Percentiles rank a stretch among this genome's conserved stretches.
Evolutionary conservation across 2,113 vertebrate genomes (phyloP).

Genomic region (Acrocephalus kingi): DNA sequence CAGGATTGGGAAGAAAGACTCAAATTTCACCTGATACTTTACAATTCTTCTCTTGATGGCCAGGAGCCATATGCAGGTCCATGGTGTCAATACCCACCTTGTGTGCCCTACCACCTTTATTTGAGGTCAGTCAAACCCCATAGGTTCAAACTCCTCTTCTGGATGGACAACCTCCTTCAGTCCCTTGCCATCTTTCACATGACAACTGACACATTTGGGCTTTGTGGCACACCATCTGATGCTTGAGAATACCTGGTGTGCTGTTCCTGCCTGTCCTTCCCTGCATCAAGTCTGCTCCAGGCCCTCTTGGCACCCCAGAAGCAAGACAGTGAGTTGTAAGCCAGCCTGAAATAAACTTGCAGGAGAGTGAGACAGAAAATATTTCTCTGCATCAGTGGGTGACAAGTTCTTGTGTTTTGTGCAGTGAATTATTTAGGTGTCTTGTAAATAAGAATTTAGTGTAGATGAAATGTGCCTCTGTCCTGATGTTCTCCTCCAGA

Average conservation of each 20-base stretch:
- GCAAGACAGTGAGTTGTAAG: neutral
- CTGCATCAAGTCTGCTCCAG: neutral
- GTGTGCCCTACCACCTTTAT: neutral
- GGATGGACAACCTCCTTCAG: fast-evolving
- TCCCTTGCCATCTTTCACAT: neutral
- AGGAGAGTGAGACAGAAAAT: neutral
- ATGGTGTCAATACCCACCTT: neutral
- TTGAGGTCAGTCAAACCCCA: neutral
- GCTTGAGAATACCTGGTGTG: neutral
- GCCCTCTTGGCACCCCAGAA: neutral
- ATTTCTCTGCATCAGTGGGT: neutral
- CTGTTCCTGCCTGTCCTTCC: neutral
- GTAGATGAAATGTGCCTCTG: neutral
- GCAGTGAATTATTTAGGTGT: neutral
- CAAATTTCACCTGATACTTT: neutral
- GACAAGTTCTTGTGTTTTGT: neutral
- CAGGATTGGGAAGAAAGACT: neutral
- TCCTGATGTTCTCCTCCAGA: neutral
- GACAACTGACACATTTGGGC: neutral
- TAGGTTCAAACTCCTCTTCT: neutral
- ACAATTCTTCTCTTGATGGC: neutral
- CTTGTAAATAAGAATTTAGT: neutral
- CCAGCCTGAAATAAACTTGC: neutral
- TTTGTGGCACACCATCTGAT: neutral
- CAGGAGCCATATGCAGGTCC: neutral